Base-by-base conservation (phyloP, 2,797 vertebrate genomes). In the Poeciliopsis paucimaculata region DNA sequence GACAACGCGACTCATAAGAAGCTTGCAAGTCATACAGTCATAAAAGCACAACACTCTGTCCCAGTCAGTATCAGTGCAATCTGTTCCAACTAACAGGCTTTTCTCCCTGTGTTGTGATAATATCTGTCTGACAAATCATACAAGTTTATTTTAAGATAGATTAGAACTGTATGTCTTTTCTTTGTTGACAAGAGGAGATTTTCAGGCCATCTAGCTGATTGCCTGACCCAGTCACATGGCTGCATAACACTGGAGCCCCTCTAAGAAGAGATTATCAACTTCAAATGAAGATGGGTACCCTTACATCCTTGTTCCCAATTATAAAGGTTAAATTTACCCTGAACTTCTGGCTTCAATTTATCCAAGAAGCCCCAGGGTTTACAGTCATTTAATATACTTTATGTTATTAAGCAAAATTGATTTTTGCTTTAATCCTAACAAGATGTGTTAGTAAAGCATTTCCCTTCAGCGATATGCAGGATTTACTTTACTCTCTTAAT, bases 61-160 rank as follows among this genome's bases (percentile, higher is more conserved):
- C 39, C 39, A 60, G 49, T 62, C 9, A 43, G 23, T 26, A 51
- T 39, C 77, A 64, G 16, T 13, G 41, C 20, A n/a, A 55, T 72
- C 66, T n/a, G n/a, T 55, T 70, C 76, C 68, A 26, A 57, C 16
- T 31, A 78, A 71, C 20, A 28, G 51, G 18, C 41, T 34, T 78
- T 57, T 47, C 28, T 60, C 28, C 15, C 3, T 23, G 18, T 43
- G n/a, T 71, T 31, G 66, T 72, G 51, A 72, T 74, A 9, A 68
- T 68, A 45, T 75, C 73, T 75, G 26, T 53, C 16, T 75, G 4
- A 49, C 31, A 77, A 53, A 71, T 77, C 75, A 64, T 15, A 71
- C 28, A 55, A 34, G 68, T 57, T 72, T 31, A 31, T 51, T 60
- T 31, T 13, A 8, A 6, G 72, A 55, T 18, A 55, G 9, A 68